phyloP scores from a whole-genome alignment of 2,888 invertebrate genomes.

The Amphipoea oculea region DNA sequence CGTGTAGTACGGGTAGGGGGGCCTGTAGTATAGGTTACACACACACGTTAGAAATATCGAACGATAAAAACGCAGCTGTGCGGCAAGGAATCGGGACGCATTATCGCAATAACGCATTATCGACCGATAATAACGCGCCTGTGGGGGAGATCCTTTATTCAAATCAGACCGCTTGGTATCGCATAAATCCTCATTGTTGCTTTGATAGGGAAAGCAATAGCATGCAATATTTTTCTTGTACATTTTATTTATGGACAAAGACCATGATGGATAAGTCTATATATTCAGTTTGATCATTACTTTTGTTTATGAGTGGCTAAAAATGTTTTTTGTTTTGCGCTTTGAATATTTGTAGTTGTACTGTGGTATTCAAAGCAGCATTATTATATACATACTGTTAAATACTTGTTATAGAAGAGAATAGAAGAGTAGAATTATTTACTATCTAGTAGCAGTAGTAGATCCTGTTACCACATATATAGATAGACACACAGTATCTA shows the following conservation, averaged over 20 bases:
- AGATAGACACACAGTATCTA: too few relatives aligned
- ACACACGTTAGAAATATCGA: background rate
- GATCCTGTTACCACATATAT: too few relatives aligned
- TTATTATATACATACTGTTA: background rate
- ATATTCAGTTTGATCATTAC: conserved; percentile 29
- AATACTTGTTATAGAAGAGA: background rate
- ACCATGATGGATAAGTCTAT: conserved; percentile 35
- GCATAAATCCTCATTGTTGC: conserved; percentile 53
- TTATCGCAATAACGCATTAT: too few relatives aligned
- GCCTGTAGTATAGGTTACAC: background rate
- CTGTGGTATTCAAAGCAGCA: conserved; percentile 3
- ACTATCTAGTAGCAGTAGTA: background rate
- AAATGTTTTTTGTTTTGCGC: background rate
- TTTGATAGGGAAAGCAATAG: conserved; percentile 43
- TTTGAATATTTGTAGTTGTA: conserved; percentile 5
- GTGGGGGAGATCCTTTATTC: conserved; percentile 40
- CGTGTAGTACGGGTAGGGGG: too few relatives aligned
- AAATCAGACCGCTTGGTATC: conserved; percentile 54
- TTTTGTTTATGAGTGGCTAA: conserved; percentile 27
- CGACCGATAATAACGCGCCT: background rate
- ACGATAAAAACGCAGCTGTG: background rate
- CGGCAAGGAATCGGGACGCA: background rate
- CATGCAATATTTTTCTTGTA: conserved; percentile 42
- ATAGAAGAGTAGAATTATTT: background rate
- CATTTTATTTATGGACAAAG: conserved; percentile 39